Evolutionary conservation across 2,888 invertebrate genomes (phyloP).

Genomic region (Agonum fuliginosum): DNA sequence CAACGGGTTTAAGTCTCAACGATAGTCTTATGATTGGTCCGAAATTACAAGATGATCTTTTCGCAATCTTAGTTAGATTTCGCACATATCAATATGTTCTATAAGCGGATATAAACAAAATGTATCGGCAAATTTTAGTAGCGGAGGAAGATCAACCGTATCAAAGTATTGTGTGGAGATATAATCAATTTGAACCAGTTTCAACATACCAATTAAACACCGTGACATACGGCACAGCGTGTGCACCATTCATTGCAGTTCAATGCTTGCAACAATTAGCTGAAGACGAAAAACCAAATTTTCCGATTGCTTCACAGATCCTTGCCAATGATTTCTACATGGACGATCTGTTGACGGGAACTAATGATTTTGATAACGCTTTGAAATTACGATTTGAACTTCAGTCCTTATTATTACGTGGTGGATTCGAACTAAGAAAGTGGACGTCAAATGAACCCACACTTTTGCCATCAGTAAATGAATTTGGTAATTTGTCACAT

Average conservation of each 20-base stretch:
- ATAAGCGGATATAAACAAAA: conserved; percentile 65
- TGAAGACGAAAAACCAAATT: neutral
- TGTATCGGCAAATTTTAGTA: conserved; percentile 66
- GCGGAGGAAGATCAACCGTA: conserved; percentile 62
- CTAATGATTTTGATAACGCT: neutral
- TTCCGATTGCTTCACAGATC: neutral
- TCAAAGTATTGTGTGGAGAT: conserved; percentile 67
- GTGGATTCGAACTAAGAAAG: neutral
- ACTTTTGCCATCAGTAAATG: neutral
- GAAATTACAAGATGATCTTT: conserved; percentile 64
- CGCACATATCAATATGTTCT: conserved; percentile 62
- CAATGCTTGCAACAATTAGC: conserved; percentile 31
- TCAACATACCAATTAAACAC: conserved; percentile 62
- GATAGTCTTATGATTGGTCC: conserved; percentile 64
- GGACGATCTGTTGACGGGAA: neutral
- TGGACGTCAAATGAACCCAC: neutral
- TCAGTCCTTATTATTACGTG: neutral
- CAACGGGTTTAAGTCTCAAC: conserved; percentile 64
- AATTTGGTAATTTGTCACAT: neutral
- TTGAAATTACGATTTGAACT: neutral
- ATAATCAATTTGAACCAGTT: conserved; percentile 57
- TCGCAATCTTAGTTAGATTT: conserved; percentile 65
- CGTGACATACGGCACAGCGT: conserved; percentile 66
- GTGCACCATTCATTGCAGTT: conserved; percentile 25
- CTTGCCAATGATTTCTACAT: neutral